Conservation (phyloP, 2,888 invertebrate genomes). For the Coleophora deauratella region DNA sequence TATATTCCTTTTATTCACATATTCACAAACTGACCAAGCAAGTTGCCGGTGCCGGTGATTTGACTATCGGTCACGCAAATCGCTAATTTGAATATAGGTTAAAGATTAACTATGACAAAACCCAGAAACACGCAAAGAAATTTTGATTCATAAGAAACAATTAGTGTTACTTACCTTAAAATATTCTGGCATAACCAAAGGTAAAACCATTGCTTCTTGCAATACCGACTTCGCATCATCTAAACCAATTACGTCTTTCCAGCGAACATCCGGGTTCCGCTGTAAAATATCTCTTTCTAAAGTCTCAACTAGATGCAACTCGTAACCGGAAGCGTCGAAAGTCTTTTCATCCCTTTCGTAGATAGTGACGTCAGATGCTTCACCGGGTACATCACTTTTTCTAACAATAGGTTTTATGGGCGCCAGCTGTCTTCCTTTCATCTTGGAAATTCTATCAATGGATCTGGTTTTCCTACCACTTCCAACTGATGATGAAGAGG, state of each 20-base stretch:
- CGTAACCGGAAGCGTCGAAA: constrained; percentile 82
- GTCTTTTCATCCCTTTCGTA: constrained; percentile 61
- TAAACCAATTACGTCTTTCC: constrained; percentile 84
- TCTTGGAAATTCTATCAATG: constrained; percentile 54
- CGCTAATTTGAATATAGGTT: constrained; percentile 34
- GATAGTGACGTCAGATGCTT: constrained; percentile 49
- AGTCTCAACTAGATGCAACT: constrained; percentile 84
- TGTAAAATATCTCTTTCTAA: constrained; percentile 89
- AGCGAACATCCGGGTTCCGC: constrained; percentile 86
- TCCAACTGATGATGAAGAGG: constrained; percentile 46
- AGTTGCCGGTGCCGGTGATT: too few species aligned
- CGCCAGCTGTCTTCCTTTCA: constrained; percentile 36
- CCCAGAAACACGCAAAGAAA: too few species aligned
- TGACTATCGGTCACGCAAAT: constrained; percentile 48
- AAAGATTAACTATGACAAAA: too few species aligned
- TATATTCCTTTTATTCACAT: too few species aligned
- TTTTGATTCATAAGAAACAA: background rate
- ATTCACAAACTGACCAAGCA: too few species aligned
- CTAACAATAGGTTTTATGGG: constrained; percentile 51
- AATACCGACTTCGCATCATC: constrained; percentile 83
- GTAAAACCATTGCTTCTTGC: constrained; percentile 91
- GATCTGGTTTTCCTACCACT: constrained; percentile 58
- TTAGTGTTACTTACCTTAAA: constrained; percentile 77
- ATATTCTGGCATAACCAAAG: constrained; percentile 90
- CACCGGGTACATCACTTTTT: constrained; percentile 44